Percentiles rank a stretch among this genome's conserved stretches.
Evolutionary conservation across 2,113 vertebrate species (phyloP).

Genomic region (Rynchops niger): DNA sequence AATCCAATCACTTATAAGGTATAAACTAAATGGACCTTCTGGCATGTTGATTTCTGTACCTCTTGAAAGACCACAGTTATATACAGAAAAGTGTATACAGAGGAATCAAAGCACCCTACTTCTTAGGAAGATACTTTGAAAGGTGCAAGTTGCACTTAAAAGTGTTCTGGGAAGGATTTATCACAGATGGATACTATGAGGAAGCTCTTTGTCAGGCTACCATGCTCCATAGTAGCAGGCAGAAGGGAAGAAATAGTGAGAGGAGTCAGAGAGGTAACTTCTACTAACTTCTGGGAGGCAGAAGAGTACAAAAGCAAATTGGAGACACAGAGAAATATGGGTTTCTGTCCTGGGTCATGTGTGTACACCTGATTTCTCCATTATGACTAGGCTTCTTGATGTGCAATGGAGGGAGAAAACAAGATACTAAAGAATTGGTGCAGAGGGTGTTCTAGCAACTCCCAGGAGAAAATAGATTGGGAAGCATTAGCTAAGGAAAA

Average conservation of each 20-base stretch:
- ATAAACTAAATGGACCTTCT: not conserved
- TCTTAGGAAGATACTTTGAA: not conserved
- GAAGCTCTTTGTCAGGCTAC: not conserved
- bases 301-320: not conserved
- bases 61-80: not conserved
- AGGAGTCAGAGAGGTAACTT: not conserved
- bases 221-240: not conserved
- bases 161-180: not conserved
- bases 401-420: not conserved
- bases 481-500: not conserved
- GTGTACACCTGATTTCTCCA: not conserved
- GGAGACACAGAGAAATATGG: not conserved
- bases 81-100: not conserved
- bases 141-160: not conserved
- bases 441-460: not conserved
- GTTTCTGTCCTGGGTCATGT: not conserved
- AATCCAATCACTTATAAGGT: not conserved
- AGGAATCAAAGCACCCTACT: not conserved
- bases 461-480: not conserved
- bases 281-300: not conserved
- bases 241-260: not conserved
- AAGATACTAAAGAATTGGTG: not conserved
- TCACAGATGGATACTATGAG: accelerated
- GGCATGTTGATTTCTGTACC: not conserved
- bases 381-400: not conserved